Percentiles rank a stretch among this genome's conserved stretches.
These are phyloP conservation scores for Calosoma granatense DNA, from an alignment of 1,140 invertebrate genomes.

Conservation along the genomic window DNA sequence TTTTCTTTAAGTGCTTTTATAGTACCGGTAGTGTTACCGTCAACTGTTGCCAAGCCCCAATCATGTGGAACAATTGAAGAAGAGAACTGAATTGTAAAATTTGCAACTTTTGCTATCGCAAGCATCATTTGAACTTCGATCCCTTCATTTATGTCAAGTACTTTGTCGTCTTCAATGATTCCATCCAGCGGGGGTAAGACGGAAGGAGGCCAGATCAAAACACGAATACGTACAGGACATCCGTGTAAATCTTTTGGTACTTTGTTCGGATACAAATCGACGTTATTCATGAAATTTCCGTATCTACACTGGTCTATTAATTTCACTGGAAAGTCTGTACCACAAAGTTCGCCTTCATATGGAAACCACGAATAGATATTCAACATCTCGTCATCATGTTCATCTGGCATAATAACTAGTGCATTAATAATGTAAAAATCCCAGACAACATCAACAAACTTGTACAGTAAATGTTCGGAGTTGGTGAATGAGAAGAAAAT, in stretches of 20 bases:
- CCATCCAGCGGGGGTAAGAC: constrained; percentile 10
- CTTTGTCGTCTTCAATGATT: background rate
- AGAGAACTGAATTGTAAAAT: constrained; percentile 18
- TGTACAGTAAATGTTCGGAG: background rate
- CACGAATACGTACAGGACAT: constrained; percentile 19
- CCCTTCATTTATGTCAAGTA: constrained; percentile 11
- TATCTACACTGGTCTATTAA: constrained; percentile 16
- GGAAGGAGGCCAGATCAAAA: constrained; percentile 19
- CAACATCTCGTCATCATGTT: constrained; percentile 12
- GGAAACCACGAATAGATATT: constrained; percentile 23
- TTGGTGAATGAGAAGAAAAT: background rate
- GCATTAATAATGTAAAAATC: constrained; percentile 18
- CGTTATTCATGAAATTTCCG: constrained; percentile 13
- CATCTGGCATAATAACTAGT: constrained; percentile 14
- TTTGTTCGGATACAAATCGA: constrained; percentile 19
- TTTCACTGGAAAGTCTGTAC: constrained; percentile 13
- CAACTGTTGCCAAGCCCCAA: constrained; percentile 16
- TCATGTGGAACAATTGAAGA: constrained; percentile 2
- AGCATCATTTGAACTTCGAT: constrained; percentile 21
- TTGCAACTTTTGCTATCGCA: constrained; percentile 14
- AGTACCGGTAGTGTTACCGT: constrained; percentile 18
- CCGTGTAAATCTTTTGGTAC: constrained; percentile 20
- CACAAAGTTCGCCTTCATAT: constrained; percentile 19
- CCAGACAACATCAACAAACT: constrained; percentile 10
- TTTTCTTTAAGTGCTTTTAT: background rate